Evolutionary conservation across 1,140 invertebrate species (phyloP), one percentile per base, ranked within the genome.

Genomic region (Drosophila mayri): DNA sequence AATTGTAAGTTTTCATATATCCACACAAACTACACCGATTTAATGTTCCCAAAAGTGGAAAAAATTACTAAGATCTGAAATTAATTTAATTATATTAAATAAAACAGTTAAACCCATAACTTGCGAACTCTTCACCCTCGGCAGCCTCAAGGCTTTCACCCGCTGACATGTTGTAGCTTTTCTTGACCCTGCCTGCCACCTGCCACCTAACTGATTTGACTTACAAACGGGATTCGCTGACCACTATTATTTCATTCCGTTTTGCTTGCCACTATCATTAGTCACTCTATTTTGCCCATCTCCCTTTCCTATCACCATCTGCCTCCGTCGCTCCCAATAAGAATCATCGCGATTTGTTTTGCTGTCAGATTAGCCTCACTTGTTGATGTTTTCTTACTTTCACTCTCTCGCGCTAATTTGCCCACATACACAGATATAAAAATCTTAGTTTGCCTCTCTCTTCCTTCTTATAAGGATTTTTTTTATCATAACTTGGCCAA

Each of bases 341-440:
- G 66, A 84, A 86, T 81, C 73, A 58, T 63, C 78, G 70, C 73
- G 85, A 84, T 84, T 84, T 84, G 81, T 84, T 84, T 85, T 73
- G 77, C 77, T 84, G 81, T 84, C 81, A 84, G 81, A 84, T 84
- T 84, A 85, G 81, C 80, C 76, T 81, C 63, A 85, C 81, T 84
- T 84, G 81, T 84, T 85, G 81, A 84, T 79, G 77, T 62, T 58
- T 70, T 62, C 4, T 1, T 1, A 30, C 28, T 30, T 7, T 9
- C 28, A 8, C 28, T 30, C 8, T 30, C 28, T 28, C 28, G 4
- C 49, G 49, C 43, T 66, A 49, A 65, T 49, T 65, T 65, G 64
- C 64, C 18, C 62, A 22, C 50, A 16, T 9, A 5, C 18, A 20
- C 1, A 37, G 8, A 10, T 16, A 22, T 3, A 7, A 38, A 38